Evolutionary conservation across 2,888 invertebrate species (phyloP), one percentile per base, ranked within the genome.

Genomic region (Nesidiocoris tenuis): DNA sequence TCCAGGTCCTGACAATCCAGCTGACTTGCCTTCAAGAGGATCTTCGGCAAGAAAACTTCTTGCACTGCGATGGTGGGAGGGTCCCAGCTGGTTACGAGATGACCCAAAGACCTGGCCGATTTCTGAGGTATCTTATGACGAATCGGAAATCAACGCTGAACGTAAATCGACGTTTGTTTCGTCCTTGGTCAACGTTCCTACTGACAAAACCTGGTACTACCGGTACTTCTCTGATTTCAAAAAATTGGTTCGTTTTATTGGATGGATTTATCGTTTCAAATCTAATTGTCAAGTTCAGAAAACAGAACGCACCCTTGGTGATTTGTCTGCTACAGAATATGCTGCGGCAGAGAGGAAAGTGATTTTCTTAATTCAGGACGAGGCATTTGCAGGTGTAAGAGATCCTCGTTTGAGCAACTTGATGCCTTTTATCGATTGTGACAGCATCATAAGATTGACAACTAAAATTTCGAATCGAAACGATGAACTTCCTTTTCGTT

Each of bases 91-190:
- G 63, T 22, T 63, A n/a, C 66, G 59, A 56, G 24, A 56, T 19
- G 5, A 74, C 7, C 56, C 74, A 54, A 65, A 77, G 18, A 9
- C 78, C 12, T 82, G 81, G 81, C 81, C 81, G 3, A 24, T 19
- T 5, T 24, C 55, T 21, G 18, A 64, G 2, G 39, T 61, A 12
- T 16, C 19, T 2, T 9, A 21, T 12, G 39, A 66, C 16, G 75
- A 74, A 12, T 66, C 55, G 5, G 57, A 76, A 59, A 24, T 66
- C n/a, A 68, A 61, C 2, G 1, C 12, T 12, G 76, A 75, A 64
- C 21, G 55, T 64, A n/a, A 61, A 77, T 61, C 25, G 18, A n/a
- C 19, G 22, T n/a, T n/a, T n/a, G 5, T 22, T 18, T 64, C 7
- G 1, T n/a, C 25, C 61, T 18, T 57, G 5, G 3, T 17, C 55